Base-by-base conservation (phyloP, 2,888 invertebrate species). In the Megamerina dolium region DNA sequence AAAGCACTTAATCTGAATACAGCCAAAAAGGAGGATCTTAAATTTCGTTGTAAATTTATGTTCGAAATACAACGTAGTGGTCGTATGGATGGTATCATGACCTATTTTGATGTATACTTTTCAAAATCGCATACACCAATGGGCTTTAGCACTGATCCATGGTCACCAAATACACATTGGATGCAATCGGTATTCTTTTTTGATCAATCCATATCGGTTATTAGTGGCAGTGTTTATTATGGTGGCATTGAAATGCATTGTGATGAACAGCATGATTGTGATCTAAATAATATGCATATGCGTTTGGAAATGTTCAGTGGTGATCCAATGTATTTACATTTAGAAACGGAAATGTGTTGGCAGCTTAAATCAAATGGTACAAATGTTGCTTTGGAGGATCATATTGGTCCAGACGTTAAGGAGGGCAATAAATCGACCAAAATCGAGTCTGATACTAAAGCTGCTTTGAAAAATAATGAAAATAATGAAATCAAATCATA, bases 101-200 rank as follows among this genome's bases (percentile, higher is more conserved):
- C 95, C 13, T 99, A 90, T 77, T 97, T 99, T 77, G 94, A 90
- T 61, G 92, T 97, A 53, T 93, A 95, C 73, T 99, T 97, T 76
- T 90, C 93, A 16, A 93, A 94, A 77, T 95, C 93, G 56, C 95
- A 96, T 77, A 95, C 93, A 73, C 79, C 90, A 45, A 87, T 91
- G 52, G 93, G 94, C 18, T 96, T 97, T 75, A 94, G 93, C 61
- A 97, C 97, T 36, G 91, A 91, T 2, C 97, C 97, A 0, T 94
- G 94, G 66, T 86, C 89, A 1, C 87, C 87, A 14, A 8, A 6
- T 6, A 99, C 97, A 5, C 96, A 97, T 72, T 99, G 97, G 97
- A 96, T 96, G 73, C 65, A 65, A 32, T 85, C 87, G 3, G 94
- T 97, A 41, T 95, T 97, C 75, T 97, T 97, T 72, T 84, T 96